Conservation (phyloP, 2,797 vertebrate genomes). For the Gobionotothen gibberifrons region DNA sequence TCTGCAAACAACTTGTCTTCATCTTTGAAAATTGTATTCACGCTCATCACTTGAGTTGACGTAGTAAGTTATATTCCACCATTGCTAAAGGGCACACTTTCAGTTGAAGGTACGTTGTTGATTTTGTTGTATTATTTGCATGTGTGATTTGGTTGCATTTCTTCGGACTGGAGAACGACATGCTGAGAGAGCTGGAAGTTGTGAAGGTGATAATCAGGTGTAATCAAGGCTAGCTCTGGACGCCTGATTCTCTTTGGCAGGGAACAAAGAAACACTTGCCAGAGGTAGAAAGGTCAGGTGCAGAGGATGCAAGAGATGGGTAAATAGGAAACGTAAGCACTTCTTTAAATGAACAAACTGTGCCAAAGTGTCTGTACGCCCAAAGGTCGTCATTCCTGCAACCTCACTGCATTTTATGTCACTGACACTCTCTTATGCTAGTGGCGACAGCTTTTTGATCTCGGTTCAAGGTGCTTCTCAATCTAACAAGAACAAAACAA, state of each 20-base stretch:
- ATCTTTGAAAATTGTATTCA: not conserved
- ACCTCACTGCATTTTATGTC: constrained; percentile 39
- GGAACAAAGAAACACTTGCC: constrained; percentile 22
- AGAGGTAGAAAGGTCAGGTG: constrained; percentile 34
- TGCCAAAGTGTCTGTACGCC: constrained; percentile 21
- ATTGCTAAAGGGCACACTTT: not conserved
- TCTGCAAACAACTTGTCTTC: not conserved
- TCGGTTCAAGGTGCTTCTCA: not conserved
- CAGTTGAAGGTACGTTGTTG: not conserved
- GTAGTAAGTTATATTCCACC: not conserved
- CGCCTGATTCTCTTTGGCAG: constrained; percentile 25
- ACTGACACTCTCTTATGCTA: not conserved
- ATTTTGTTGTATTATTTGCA: constrained; percentile 2
- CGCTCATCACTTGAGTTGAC: not conserved
- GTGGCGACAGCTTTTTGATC: not conserved
- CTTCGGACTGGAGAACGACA: constrained; percentile 6
- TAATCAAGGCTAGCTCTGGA: constrained; percentile 33
- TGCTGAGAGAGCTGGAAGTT: not conserved
- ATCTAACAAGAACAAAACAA: not conserved
- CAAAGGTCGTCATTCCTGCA: constrained; percentile 49
- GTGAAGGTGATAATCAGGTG: constrained; percentile 51
- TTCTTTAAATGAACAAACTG: constrained; percentile 21
- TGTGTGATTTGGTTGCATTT: constrained; percentile 1
- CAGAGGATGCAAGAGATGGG: constrained; percentile 23
- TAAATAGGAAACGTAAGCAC: constrained; percentile 16